Base-by-base conservation (phyloP, 2,113 vertebrate genomes). In the Carassius carassius region DNA sequence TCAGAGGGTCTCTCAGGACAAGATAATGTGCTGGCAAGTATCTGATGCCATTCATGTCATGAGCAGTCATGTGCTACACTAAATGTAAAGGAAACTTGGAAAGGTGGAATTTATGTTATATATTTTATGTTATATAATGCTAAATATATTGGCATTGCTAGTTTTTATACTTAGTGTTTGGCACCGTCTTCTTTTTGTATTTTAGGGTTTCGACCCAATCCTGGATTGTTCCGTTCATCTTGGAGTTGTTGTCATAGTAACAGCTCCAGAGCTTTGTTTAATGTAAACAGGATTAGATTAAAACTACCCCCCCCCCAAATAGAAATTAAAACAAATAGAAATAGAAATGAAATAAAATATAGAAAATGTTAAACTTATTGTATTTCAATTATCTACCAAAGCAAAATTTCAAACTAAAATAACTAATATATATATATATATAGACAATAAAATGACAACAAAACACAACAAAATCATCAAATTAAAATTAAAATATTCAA, bases 1-100 rank as follows among this genome's bases (percentile, higher is more conserved):
- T 84, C 56, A 56, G 69, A 84, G 74, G 29, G 60, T 29, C 13
- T 23, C 23, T 65, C 76, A 78, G 76, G 76, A 74, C 41, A 49
- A 23, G 32, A 72, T 19, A 11, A 4, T 21, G 17, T 54, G 51
- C 51, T 54, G 51, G 51, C 9, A 44, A 44, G 10, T 44, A 44
- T 77, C 49, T 56, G n/a, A 74, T 47, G 69, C 35, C 0, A 17
- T 21, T 25, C 29, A 35, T 72, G n/a, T 49, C 41, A 49, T 23
- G 41, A 47, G 5, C 3, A 6, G 4, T 72, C 35, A 41, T 1
- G 0, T 9, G 32, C 11, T 1, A 41, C 1, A 41, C 19, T n/a
- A 12, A 41, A 41, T 11, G 1, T 21, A 12, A 69, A 69, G 67
- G 9, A 32, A 67, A 32, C 6, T 2, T 25, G 37, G 37, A 37